Evolutionary conservation across 2,797 vertebrate genomes (phyloP), one percentile per base, ranked within the genome.

Genomic region (Loriculus beryllinus): DNA sequence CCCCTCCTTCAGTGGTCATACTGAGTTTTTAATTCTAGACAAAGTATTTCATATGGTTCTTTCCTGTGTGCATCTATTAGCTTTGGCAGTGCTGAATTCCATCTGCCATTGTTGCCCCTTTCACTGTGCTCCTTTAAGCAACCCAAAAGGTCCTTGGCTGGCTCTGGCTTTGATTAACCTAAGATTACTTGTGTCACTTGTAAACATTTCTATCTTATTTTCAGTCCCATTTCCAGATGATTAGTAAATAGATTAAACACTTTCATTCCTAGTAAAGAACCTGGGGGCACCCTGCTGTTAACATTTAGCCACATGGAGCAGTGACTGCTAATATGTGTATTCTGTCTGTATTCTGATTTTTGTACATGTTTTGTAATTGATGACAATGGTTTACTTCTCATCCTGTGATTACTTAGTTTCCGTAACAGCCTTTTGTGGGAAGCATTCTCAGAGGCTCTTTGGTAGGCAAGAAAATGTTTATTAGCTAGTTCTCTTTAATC

Each of bases 191-290:
- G 5, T 71, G 37, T 74, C 57, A 14, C 6, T 60, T 92, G 29
- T 83, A 93, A 90, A 65, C 51, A 74, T 82, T 74, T 83, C 54
- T 45, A 45, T 92, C 37, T 88, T 82, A 49, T 62, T 88, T 70
- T 79, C 76, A 60, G 56, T 79, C 37, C 37, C 18, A 40, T 62
- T 95, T 87, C 47, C 28, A 69, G 76, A 31, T 56, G 20, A 70
- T 89, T 87, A 91, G 92, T 77, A 95, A 65, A 68, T 31, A 90
- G 54, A 76, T 90, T 60, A 87, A 93, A 71, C 21, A 13, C 31
- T 70, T n/a, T 47, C 8, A 52, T 47, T 33, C 31, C 37, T 62
- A 83, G 39, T 57, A 39, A 60, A 56, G 63, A 77, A 77, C 26
- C 26, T 78, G 49, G 29, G 69, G 25, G 14, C 28, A 72, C 47